phyloP scores from a whole-genome alignment of 2,888 invertebrate genomes.

The Andrena fulva region DNA sequence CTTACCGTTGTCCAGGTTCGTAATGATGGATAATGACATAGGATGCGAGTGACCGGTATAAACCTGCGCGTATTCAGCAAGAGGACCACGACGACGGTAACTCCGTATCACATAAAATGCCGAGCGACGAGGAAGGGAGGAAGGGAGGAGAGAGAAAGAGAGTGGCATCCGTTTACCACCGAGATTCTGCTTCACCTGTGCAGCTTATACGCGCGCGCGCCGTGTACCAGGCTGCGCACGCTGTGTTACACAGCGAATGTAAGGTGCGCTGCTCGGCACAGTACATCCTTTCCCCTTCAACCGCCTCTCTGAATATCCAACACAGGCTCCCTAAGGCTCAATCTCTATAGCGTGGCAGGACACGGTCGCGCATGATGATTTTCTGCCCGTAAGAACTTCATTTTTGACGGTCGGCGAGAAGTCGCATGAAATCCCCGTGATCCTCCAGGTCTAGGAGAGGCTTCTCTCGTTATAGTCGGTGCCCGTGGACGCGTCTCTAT shows the following conservation, averaged over 20 bases:
- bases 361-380: slow-evolving; percentile 17
- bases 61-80: slow-evolving; percentile 42
- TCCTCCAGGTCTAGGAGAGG: neutral
- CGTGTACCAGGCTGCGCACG: slow-evolving; percentile 45
- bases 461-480: neutral
- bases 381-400: slow-evolving; percentile 9
- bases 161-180: slow-evolving; percentile 66
- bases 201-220: slow-evolving; percentile 46
- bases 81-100: slow-evolving; percentile 51
- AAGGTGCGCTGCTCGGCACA: slow-evolving; percentile 40
- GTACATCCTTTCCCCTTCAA: slow-evolving; percentile 1
- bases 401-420: neutral
- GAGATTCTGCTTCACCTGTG: slow-evolving; percentile 61
- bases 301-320: slow-evolving; percentile 12
- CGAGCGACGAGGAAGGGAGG: slow-evolving; percentile 27
- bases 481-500: neutral
- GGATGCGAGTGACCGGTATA: slow-evolving; percentile 67
- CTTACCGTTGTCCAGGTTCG: slow-evolving; percentile 66
- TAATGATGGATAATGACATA: slow-evolving; percentile 73
- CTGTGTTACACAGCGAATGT: slow-evolving; percentile 56
- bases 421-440: neutral
- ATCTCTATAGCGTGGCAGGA: slow-evolving; percentile 40
- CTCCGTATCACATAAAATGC: slow-evolving; percentile 66
- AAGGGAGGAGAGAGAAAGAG: slow-evolving; percentile 30
- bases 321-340: slow-evolving; percentile 40